Evolutionary conservation across 1,140 invertebrate genomes (phyloP), one percentile per base, ranked within the genome.

Genomic region (Lutraria rhynchaena): DNA sequence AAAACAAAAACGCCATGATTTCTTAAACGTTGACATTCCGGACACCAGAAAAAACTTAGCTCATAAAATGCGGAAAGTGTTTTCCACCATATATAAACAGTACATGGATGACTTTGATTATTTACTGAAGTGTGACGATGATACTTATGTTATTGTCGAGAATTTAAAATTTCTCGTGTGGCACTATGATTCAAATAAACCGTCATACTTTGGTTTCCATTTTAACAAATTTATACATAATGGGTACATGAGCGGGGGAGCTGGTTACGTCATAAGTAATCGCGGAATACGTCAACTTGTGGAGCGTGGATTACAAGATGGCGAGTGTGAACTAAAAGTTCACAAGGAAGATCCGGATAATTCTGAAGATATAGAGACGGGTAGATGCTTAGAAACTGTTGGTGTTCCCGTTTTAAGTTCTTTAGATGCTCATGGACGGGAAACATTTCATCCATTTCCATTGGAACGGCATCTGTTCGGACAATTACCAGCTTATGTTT

Each of bases 151-250:
- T 33, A 94, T 98, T 63, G 94, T 98, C 11, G 97, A 99, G 91
- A 98, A 98, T 92, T 92, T 99, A 53, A 94, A 97, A 49, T 97
- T 96, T 89, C 96, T 98, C 95, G 90, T 99, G 15, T 94, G 95
- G 19, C 73, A 88, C 24, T 87, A 89, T 76, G 65, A 83, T 81
- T 67, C 85, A 63, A 81, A 81, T 75, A 81, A 75, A 80, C 83
- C 86, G 70, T 86, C 84, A 31, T 89, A 87, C 65, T 41, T 89
- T 3, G 87, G 87, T 0, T 84, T 77, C 55, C 76, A 83, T 60
- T 87, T 87, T 76, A 78, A 83, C 82, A 58, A 65, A 27, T 86
- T 77, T 41, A 61, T 83, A 15, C 35, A 78, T 15, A 83, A 81
- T 27, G 85, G 85, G 0, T 87, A 87, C 37, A 83, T 83, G 55